phyloP scores from a whole-genome alignment of 2,113 vertebrate species.

The Vireo altiloquus region DNA sequence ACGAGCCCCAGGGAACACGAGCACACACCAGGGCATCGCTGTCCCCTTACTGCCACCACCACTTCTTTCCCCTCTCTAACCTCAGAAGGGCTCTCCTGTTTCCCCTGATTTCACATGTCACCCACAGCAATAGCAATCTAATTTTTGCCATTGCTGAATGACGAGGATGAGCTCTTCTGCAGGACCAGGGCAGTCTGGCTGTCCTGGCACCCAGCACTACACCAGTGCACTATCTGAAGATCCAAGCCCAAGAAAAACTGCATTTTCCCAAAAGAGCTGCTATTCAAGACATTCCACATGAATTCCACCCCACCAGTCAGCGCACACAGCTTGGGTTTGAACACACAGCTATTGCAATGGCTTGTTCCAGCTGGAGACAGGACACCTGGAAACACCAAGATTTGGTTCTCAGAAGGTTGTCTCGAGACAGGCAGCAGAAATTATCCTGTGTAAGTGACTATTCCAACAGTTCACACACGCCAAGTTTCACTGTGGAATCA shows the following conservation, averaged over 20 bases:
- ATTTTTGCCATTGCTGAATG: rapidly evolving
- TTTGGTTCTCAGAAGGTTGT: neutral
- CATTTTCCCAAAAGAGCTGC: neutral
- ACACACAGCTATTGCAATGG: neutral
- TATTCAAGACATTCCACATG: rapidly evolving
- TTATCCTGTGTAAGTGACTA: neutral
- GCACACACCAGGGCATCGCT: neutral
- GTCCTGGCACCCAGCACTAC: neutral
- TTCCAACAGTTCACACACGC: neutral
- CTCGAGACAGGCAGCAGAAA: neutral
- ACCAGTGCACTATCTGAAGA: neutral
- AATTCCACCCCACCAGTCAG: neutral
- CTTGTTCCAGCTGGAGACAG: neutral
- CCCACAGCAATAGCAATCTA: neutral
- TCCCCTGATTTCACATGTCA: neutral
- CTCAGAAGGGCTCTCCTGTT: neutral
- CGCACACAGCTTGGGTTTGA: neutral
- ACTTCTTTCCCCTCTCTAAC: neutral
- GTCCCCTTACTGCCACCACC: neutral
- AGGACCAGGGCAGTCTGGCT: neutral
- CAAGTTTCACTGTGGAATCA: neutral
- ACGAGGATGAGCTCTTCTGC: neutral
- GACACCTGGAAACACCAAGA: neutral
- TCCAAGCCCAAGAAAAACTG: neutral
- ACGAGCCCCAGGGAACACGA: rapidly evolving